Base-by-base conservation (phyloP, 2,113 vertebrate genomes). In the Pandion haliaetus region DNA sequence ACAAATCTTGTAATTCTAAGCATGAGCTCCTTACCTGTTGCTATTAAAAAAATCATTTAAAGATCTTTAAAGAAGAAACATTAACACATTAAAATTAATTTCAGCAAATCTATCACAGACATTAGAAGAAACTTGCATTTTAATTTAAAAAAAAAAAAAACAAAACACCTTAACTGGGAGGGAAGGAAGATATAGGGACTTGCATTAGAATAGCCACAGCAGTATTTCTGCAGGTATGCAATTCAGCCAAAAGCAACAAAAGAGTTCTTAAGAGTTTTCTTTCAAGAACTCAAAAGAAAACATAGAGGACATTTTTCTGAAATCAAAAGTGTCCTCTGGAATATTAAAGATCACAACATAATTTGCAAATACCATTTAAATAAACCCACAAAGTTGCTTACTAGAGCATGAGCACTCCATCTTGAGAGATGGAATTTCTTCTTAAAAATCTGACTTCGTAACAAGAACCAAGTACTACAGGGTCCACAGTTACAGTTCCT, bases 391-490 rank as follows among this genome's bases (percentile, higher is more conserved):
- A 72, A 29, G 55, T 31, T 45, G 7, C n/a, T 87, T 72, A 80
- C 62, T 0, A 52, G 29, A 82, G 16, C 21, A 61, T 0, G 0
- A 72, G 19, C 29, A 44, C 26, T 62, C 29, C 49, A 47, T 31
- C 58, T 36, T 26, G 26, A 79, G 28, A 63, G 6, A 71, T 5
- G 20, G 13, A 57, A 73, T 59, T 96, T 93, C 95, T 93, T 67
- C 71, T 65, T 79, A 85, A 92, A 95, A 97, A 92, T 80, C 59
- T 80, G 89, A 94, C 65, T 97, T 96, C 54, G 29, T 25, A 93
- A 88, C 70, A 91, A 95, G 77, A 92, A 97, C 23, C 50, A 76
- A 95, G 63, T 14, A 93, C 86, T 70, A 96, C 34, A 91, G 40
- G 70, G 69, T 67, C 80, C 45, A 69, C 57, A 94, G 70, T 42